These are phyloP conservation scores for Phragmatobia fuliginosa DNA, from an alignment of 2,888 invertebrate species.

Conservation along the genomic window DNA sequence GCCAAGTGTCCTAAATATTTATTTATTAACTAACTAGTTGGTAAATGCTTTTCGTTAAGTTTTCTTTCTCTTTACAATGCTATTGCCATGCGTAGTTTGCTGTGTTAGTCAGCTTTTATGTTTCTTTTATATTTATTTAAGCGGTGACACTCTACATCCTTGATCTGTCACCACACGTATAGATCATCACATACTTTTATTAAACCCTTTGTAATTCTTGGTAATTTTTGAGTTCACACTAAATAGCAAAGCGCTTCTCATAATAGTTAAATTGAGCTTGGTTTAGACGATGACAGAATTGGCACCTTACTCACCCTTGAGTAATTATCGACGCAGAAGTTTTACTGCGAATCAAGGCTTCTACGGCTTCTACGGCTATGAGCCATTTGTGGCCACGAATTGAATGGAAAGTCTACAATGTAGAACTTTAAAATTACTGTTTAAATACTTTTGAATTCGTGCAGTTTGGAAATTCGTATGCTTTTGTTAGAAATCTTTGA, in stretches of 20 bases:
- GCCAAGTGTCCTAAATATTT: no score
- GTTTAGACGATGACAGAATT: conserved; percentile 57
- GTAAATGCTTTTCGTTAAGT: no score
- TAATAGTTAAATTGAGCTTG: conserved; percentile 72
- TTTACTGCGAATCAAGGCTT: conserved; percentile 67
- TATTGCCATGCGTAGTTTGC: no score
- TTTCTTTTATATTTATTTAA: no score
- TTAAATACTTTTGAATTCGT: conserved; percentile 56
- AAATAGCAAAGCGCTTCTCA: conserved; percentile 18
- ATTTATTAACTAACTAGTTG: no score
- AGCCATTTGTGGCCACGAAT: conserved; percentile 66
- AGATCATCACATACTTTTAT: background rate
- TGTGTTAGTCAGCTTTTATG: no score
- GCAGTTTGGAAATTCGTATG: conserved; percentile 42
- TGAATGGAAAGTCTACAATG: conserved; percentile 57
- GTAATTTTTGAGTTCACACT: background rate
- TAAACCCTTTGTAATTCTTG: background rate
- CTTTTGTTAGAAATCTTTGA: background rate
- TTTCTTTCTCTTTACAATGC: no score
- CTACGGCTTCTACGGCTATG: conserved; percentile 43
- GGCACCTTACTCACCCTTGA: conserved; percentile 74
- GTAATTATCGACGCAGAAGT: conserved; percentile 77
- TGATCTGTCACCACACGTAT: no score
- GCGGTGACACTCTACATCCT: no score
- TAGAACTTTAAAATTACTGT: conserved; percentile 61